Percentiles rank a stretch among this genome's conserved stretches.
Evolutionary conservation across 1,140 invertebrate genomes (phyloP).

Genomic region (Zaprionus taronus): DNA sequence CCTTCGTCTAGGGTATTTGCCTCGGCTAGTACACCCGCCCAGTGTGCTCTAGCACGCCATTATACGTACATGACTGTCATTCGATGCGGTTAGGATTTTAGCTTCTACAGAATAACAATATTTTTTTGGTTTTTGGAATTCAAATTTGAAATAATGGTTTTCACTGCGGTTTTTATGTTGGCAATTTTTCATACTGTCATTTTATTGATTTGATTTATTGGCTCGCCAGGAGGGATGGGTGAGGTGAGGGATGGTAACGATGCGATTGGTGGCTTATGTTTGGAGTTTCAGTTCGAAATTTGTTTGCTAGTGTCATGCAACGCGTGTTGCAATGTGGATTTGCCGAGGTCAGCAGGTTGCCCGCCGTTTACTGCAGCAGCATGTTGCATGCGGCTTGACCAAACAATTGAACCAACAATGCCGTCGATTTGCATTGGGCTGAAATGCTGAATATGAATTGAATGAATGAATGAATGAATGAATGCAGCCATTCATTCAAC

Average conservation of each 20-base stretch:
- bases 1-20: neutral
- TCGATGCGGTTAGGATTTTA: constrained; percentile 54
- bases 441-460: constrained; percentile 2
- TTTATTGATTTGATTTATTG: constrained; percentile 77
- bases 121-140: constrained; percentile 36
- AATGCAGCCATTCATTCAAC: constrained; percentile 8
- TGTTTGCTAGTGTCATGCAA: neutral
- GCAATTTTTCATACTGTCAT: constrained; percentile 78
- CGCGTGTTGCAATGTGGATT: neutral
- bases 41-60: neutral
- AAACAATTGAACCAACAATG: constrained; percentile 2
- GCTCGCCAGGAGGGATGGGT: constrained; percentile 23
- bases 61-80: constrained; percentile 58
- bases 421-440: neutral
- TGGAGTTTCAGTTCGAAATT: neutral
- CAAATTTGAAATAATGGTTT: constrained; percentile 54
- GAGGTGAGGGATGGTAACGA: neutral
- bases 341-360: constrained; percentile 8
- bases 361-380: neutral
- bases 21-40: neutral
- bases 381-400: constrained; percentile 5
- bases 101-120: constrained; percentile 16
- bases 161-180: constrained; percentile 67
- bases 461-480: neutral
- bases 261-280: neutral